phyloP scores from a whole-genome alignment of 2,797 vertebrate genomes.

The Novumbra hubbsi region DNA sequence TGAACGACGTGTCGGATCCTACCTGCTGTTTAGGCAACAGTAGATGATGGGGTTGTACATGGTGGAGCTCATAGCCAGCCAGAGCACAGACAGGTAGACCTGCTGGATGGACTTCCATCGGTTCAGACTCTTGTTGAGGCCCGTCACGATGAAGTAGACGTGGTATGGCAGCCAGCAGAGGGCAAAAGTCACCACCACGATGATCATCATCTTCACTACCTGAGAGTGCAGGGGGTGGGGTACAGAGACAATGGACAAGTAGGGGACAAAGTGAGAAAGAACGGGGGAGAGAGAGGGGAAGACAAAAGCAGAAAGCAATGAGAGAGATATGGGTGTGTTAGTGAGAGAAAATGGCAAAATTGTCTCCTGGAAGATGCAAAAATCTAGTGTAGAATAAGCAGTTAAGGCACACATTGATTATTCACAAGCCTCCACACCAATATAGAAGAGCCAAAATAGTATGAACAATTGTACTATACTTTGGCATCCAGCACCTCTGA shows the following conservation, averaged over 20 bases:
- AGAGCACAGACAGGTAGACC: constrained; percentile 82
- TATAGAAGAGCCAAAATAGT: not conserved
- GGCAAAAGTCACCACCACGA: constrained; percentile 85
- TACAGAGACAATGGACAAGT: not conserved
- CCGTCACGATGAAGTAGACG: constrained; percentile 83
- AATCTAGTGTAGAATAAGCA: not conserved
- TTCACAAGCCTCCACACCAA: not conserved
- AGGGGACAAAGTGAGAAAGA: not conserved
- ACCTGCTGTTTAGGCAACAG: constrained; percentile 87
- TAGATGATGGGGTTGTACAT: constrained; percentile 91
- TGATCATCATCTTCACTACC: constrained; percentile 93
- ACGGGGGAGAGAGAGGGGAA: not conserved
- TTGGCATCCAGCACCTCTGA: no score
- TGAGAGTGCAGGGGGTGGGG: constrained; percentile 43
- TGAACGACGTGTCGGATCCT: constrained; percentile 18
- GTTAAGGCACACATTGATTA: not conserved
- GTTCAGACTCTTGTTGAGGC: constrained; percentile 76
- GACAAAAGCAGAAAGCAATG: not conserved
- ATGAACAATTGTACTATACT: not conserved
- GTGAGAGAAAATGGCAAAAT: not conserved
- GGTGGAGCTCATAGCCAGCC: constrained; percentile 87
- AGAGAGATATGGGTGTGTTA: not conserved
- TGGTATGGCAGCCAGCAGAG: constrained; percentile 89
- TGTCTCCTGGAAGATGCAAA: not conserved
- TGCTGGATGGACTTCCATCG: constrained; percentile 88